A percentile compares a stretch with the other conserved stretches of the same genome.
These are phyloP conservation scores for Dryas iulia DNA, from an alignment of 1,140 invertebrate species.

Conservation along the genomic window DNA sequence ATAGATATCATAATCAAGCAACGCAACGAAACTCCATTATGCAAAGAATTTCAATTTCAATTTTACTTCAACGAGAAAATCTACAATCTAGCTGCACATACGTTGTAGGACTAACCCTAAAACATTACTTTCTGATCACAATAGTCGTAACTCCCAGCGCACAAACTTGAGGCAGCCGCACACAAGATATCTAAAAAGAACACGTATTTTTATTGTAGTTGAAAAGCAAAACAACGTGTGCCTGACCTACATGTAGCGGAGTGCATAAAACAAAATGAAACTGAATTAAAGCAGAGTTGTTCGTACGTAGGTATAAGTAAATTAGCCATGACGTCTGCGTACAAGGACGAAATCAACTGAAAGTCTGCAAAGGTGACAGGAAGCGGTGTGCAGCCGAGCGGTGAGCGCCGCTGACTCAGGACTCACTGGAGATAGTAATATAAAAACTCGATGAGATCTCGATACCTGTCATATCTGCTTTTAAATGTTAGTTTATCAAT, in stretches of 20 bases:
- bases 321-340: constrained; percentile 56
- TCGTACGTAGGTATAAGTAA: constrained; percentile 37
- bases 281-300: constrained; percentile 37
- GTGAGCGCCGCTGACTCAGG: constrained; percentile 63
- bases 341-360: constrained; percentile 69
- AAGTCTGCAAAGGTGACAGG: constrained; percentile 72
- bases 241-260: constrained; percentile 20
- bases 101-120: not conserved
- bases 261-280: constrained; percentile 30
- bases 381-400: constrained; percentile 62
- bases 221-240: constrained; percentile 25
- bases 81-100: not conserved
- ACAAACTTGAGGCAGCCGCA: constrained; percentile 8
- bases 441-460: constrained; percentile 39
- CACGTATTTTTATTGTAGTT: constrained; percentile 20
- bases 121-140: constrained; percentile 3
- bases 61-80: not conserved
- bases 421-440: constrained; percentile 37
- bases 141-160: not conserved
- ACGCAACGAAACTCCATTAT: not conserved
- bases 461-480: not conserved
- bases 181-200: constrained; percentile 23
- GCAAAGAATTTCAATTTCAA: not conserved
- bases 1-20: not conserved
- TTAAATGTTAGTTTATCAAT: not conserved